Evolutionary conservation across 2,888 invertebrate genomes (phyloP).

Genomic region (Hirtodrosophila duncani): DNA sequence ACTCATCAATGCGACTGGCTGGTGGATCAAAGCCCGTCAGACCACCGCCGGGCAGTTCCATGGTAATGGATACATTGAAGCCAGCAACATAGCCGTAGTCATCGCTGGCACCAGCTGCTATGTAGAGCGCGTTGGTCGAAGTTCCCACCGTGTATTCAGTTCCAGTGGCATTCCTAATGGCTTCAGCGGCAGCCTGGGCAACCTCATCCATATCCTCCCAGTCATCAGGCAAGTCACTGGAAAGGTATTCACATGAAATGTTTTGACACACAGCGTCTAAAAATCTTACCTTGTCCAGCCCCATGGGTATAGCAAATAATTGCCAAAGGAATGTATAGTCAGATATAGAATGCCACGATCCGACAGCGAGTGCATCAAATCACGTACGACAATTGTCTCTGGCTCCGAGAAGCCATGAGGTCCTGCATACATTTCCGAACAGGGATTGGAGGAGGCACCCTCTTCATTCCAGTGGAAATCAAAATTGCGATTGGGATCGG

Average conservation of each 20-base stretch:
- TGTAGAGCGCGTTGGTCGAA: conserved; percentile 76
- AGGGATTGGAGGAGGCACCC: conserved; percentile 78
- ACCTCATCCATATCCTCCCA: conserved; percentile 75
- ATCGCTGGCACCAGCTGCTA: conserved; percentile 81
- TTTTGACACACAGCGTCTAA: too few species aligned
- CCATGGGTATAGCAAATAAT: conserved; percentile 84
- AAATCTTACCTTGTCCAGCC: conserved; percentile 81
- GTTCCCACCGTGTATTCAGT: conserved; percentile 73
- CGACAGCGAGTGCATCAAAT: conserved; percentile 80
- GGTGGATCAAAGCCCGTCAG: conserved; percentile 80
- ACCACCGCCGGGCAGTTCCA: conserved; percentile 81
- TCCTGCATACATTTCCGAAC: conserved; percentile 83
- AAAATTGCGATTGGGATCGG: conserved; percentile 88
- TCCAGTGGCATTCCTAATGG: conserved; percentile 72
- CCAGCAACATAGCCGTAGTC: conserved; percentile 81
- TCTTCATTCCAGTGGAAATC: conserved; percentile 84
- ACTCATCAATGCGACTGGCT: conserved; percentile 80
- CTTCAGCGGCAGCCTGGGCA: conserved; percentile 66
- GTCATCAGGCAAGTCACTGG: conserved; percentile 76
- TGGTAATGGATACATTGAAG: conserved; percentile 76
- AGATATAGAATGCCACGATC: conserved; percentile 81
- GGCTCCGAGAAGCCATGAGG: conserved; percentile 82
- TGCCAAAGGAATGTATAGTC: conserved; percentile 87
- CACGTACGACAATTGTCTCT: conserved; percentile 82
- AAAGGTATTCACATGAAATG: background rate